Conservation (phyloP, 2,888 invertebrate genomes). For the Agrenia bidenticulata region DNA sequence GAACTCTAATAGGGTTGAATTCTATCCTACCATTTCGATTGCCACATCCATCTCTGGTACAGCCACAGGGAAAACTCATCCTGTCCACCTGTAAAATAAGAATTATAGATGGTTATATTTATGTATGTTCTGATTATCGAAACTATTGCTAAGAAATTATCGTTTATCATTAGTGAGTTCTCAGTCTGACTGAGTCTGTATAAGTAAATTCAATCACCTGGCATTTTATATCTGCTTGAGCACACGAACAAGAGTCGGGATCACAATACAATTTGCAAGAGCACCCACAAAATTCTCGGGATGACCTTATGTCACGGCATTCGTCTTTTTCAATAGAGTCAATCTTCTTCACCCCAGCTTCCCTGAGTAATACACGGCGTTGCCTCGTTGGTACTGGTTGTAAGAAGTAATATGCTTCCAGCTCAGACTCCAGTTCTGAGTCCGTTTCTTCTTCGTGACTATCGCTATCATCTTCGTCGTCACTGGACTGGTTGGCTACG, state of each 20-base stretch:
- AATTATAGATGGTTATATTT: slow-evolving; percentile 5
- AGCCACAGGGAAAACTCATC: slow-evolving; percentile 94
- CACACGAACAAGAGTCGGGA: slow-evolving; percentile 93
- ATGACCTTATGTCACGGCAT: slow-evolving; percentile 85
- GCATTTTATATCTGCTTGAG: slow-evolving; percentile 92
- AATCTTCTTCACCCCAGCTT: slow-evolving; percentile 92
- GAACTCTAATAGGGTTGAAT: slow-evolving; percentile 91
- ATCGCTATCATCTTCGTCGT: slow-evolving; percentile 80
- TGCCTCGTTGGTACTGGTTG: slow-evolving; percentile 90
- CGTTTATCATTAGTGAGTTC: no score
- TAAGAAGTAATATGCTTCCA: slow-evolving; percentile 85
- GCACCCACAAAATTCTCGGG: slow-evolving; percentile 91
- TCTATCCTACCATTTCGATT: slow-evolving; percentile 91
- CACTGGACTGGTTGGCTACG: slow-evolving; percentile 62
- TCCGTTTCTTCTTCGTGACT: slow-evolving; percentile 66
- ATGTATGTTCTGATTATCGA: background rate
- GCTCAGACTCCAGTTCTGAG: slow-evolving; percentile 76
- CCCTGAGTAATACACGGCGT: slow-evolving; percentile 79
- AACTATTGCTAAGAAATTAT: background rate
- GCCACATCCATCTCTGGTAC: slow-evolving; percentile 88
- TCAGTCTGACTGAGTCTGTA: background rate
- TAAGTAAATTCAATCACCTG: slow-evolving; percentile 62
- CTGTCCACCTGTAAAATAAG: slow-evolving; percentile 72
- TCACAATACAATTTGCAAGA: slow-evolving; percentile 90
- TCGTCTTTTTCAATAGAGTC: slow-evolving; percentile 91